Evolutionary conservation across 2,888 invertebrate genomes (phyloP).

Genomic region (Agrilus cyanescens): DNA sequence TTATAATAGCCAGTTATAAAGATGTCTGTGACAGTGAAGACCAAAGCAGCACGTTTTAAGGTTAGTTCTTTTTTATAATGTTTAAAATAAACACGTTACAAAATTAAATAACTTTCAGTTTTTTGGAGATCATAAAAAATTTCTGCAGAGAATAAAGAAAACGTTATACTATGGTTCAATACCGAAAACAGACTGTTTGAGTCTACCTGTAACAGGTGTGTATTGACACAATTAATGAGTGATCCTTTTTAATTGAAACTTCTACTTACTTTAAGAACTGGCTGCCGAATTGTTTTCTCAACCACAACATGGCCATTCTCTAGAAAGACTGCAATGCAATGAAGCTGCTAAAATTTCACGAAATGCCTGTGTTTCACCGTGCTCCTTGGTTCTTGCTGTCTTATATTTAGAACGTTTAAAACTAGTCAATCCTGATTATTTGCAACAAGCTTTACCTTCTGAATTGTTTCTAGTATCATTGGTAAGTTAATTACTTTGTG

Average conservation of each 20-base stretch:
- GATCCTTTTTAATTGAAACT: background rate
- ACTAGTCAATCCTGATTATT: conserved; percentile 68
- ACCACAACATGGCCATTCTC: conserved; percentile 59
- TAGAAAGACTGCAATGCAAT: conserved; percentile 65
- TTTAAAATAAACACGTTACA: no score
- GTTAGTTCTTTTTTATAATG: no score
- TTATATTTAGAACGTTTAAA: conserved; percentile 87
- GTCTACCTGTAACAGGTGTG: conserved; percentile 69
- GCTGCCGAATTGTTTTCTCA: conserved; percentile 77
- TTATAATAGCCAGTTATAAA: no score
- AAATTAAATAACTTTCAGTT: conserved; percentile 34
- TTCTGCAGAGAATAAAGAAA: conserved; percentile 73
- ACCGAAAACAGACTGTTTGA: conserved; percentile 58
- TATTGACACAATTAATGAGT: background rate
- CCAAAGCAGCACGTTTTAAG: no score
- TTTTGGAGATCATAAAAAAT: conserved; percentile 61
- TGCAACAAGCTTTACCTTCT: conserved; percentile 71
- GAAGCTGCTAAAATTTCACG: conserved; percentile 66
- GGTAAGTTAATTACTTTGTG: conserved; percentile 42
- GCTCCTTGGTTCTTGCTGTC: conserved; percentile 84
- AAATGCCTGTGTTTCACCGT: conserved; percentile 79
- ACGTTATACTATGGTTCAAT: conserved; percentile 79
- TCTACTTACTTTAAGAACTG: conserved; percentile 50
- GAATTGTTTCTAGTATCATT: conserved; percentile 91
- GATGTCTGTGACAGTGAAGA: no score